Evolutionary conservation across 2,797 vertebrate species (phyloP), one percentile per base, ranked within the genome.

Genomic region (Staurois parvus): DNA sequence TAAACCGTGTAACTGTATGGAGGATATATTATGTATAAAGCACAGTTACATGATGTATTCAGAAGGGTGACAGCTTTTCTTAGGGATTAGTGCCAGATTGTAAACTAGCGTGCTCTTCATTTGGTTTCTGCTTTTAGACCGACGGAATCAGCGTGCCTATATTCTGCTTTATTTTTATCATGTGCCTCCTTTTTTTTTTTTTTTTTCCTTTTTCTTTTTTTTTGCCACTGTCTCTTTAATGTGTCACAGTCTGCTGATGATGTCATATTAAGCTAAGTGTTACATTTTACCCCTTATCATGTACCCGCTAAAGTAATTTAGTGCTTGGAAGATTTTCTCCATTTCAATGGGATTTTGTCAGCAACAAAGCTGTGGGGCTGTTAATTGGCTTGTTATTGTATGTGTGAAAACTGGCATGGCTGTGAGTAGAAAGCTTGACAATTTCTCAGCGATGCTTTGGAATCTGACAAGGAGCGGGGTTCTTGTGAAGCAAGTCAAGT

Each of bases 401-500:
- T 75, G 76, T 85, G 74, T 76, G 88, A 90, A 89, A 76, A 82
- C 4, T 88, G 75, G 1, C 0, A 88, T 79, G 77, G 86, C 88
- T 19, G 77, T 40, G 85, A 73, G 70, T 52, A 34, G 66, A 83
- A 85, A n/a, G 52, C 82, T 19, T 87, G 81, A 77, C 66, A 79
- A 62, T 84, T 72, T 88, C 42, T 86, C 76, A 72, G 81, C 45
- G 88, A 80, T 75, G 89, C 30, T 0, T 34, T 88, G 77, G 40
- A 88, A 62, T 83, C 37, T 81, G 37, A 81, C 69, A 83, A 73
- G 75, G 52, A 73, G 48, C 37, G n/a, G 32, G 76, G 66, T 67
- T 34, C 67, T 34, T 59, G 59, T 37, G 74, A 83, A 83, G 48
- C 48, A 13, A 86, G 72, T 40, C 42, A 73, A 56, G 68, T 72